phyloP scores from a whole-genome alignment of 2,888 invertebrate species.

The Copidosoma aretas region DNA sequence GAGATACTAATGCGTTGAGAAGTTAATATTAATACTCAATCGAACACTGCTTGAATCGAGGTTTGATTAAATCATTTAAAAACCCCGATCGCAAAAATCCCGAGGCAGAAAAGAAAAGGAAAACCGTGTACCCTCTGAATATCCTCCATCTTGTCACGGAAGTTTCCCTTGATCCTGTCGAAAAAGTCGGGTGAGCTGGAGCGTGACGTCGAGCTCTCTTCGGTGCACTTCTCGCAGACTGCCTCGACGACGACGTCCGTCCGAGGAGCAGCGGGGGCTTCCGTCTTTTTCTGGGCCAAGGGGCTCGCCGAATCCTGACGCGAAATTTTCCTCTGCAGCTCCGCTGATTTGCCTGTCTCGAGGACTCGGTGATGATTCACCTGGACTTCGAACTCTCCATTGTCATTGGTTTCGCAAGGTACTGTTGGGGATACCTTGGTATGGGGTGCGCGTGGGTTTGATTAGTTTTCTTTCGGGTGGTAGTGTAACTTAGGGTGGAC shows the following conservation, averaged over 20 bases:
- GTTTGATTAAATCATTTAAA: too few relatives aligned
- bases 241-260: background rate
- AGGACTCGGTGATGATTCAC: background rate
- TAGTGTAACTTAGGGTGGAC: too few relatives aligned
- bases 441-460: too few relatives aligned
- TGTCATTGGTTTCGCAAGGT: too few relatives aligned
- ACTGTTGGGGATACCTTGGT: too few relatives aligned
- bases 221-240: background rate
- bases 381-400: too few relatives aligned
- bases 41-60: too few relatives aligned
- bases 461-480: too few relatives aligned
- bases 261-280: background rate
- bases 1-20: too few relatives aligned
- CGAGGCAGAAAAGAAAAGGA: background rate
- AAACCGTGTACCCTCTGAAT: slow-evolving; percentile 74
- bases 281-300: slow-evolving; percentile 18
- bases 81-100: background rate
- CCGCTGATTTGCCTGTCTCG: too few relatives aligned
- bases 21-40: too few relatives aligned
- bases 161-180: slow-evolving; percentile 38
- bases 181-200: slow-evolving; percentile 35
- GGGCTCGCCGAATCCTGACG: slow-evolving; percentile 26
- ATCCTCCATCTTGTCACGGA: slow-evolving; percentile 67
- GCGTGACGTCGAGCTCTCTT: background rate
- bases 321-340: slow-evolving; percentile 26